These are phyloP conservation scores for Melanerpes formicivorus DNA, from an alignment of 2,113 vertebrate genomes.

Conservation along the genomic window DNA sequence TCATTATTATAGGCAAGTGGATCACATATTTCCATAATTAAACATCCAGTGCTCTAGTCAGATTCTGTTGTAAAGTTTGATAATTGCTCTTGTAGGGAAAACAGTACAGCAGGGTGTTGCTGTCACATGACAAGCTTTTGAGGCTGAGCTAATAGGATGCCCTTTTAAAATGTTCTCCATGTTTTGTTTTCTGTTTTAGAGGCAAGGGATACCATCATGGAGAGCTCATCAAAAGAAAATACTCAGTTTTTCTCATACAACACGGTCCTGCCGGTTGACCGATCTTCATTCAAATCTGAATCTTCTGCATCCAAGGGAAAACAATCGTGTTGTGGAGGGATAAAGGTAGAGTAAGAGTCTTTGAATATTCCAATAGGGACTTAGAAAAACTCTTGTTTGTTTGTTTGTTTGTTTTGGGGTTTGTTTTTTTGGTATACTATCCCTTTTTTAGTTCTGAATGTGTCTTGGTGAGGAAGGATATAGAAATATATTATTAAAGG, in stretches of 20 bases:
- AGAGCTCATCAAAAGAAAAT: slow-evolving; percentile 75
- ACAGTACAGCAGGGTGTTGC: slow-evolving; percentile 40
- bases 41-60: background rate
- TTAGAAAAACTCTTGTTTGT: background rate
- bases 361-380: background rate
- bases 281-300: slow-evolving; percentile 63
- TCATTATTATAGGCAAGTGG: slow-evolving; percentile 35
- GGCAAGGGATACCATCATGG: slow-evolving; percentile 67
- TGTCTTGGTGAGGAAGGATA: background rate
- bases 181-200: slow-evolving; percentile 52
- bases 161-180: slow-evolving; percentile 46
- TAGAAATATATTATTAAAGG: background rate
- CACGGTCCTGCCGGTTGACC: slow-evolving; percentile 16
- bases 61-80: background rate
- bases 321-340: slow-evolving; percentile 53
- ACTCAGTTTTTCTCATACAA: slow-evolving; percentile 67
- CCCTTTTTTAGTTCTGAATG: background rate
- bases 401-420: too few species aligned
- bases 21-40: slow-evolving; percentile 61
- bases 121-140: slow-evolving; percentile 39
- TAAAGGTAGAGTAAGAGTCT: slow-evolving; percentile 74
- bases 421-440: background rate
- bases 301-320: slow-evolving; percentile 60
- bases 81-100: slow-evolving; percentile 48
- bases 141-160: slow-evolving; percentile 41